Conservation (phyloP, 1,140 invertebrate genomes). For the Caenorhabditis briggsae region DNA sequence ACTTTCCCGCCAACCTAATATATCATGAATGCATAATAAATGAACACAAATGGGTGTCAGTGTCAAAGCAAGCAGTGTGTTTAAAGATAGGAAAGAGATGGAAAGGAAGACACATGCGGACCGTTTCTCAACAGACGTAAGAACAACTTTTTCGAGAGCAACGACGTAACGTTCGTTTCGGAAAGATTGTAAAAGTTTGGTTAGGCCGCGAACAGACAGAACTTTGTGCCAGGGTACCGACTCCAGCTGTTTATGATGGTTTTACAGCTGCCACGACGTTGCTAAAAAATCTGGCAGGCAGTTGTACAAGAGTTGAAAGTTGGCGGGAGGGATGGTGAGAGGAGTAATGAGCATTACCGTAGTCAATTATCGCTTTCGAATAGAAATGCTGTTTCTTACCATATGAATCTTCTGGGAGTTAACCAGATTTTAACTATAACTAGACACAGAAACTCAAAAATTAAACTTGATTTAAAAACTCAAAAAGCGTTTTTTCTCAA, state of each 20-base stretch:
- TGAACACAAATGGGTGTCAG: not conserved
- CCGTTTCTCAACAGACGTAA: not conserved
- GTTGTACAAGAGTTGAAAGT: not conserved
- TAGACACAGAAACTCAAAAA: too few relatives aligned
- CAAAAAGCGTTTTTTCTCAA: too few relatives aligned
- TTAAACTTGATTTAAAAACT: too few relatives aligned
- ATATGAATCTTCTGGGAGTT: too few relatives aligned
- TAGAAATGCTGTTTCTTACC: too few relatives aligned
- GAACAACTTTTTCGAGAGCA: not conserved
- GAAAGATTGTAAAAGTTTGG: constrained; percentile 44
- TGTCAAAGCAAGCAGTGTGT: not conserved
- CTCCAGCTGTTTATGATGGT: not conserved
- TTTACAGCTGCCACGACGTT: constrained; percentile 21
- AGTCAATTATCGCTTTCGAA: too few relatives aligned
- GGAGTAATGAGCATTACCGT: too few relatives aligned
- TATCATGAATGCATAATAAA: not conserved
- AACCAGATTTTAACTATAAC: too few relatives aligned
- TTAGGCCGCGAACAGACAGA: not conserved
- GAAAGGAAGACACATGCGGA: too few relatives aligned
- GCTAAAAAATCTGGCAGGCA: constrained; percentile 8
- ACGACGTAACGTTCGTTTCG: constrained; percentile 21
- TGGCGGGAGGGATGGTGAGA: too few relatives aligned
- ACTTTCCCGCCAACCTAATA: too few relatives aligned
- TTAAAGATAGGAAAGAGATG: too few relatives aligned
- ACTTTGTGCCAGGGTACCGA: constrained; percentile 23